A percentile compares a stretch with the other conserved stretches of the same genome.
Evolutionary conservation across 2,797 vertebrate genomes (phyloP).

Genomic region (Kryptolebias ocellatus): DNA sequence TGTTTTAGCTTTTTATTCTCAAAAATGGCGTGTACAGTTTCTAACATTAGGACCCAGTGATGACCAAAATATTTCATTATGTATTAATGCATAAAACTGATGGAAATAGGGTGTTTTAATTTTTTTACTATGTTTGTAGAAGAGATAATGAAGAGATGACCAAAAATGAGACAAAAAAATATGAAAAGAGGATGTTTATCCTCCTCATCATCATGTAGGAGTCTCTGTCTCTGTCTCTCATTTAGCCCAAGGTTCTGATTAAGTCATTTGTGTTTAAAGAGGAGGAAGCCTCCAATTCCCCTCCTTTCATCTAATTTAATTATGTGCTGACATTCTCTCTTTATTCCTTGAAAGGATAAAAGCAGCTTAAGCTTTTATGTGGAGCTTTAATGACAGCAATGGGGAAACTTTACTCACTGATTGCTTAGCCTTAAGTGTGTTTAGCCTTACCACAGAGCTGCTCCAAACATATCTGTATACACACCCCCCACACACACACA

Average conservation of each 20-base stretch:
- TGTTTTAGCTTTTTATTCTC: no score
- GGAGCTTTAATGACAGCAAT: constrained; percentile 73
- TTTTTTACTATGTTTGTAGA: constrained; percentile 5
- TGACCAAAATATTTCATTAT: not conserved
- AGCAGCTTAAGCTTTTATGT: constrained; percentile 81
- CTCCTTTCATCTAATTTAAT: constrained; percentile 82
- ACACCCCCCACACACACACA: not conserved
- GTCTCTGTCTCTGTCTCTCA: constrained; percentile 73
- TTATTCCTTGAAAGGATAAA: constrained; percentile 77
- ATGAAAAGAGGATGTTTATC: constrained; percentile 69
- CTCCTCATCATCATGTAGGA: constrained; percentile 67
- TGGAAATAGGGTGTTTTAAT: not conserved
- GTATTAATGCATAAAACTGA: not conserved
- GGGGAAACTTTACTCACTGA: constrained; percentile 71
- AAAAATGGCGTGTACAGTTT: no score
- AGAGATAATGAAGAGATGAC: constrained; percentile 46
- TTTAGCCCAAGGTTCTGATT: constrained; percentile 78
- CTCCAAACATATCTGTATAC: constrained; percentile 26
- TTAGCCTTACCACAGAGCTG: constrained; percentile 57
- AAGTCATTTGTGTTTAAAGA: constrained; percentile 79
- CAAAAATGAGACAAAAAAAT: constrained; percentile 47
- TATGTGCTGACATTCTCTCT: constrained; percentile 75
- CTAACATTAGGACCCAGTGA: not conserved
- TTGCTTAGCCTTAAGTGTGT: constrained; percentile 74
- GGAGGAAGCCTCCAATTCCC: constrained; percentile 76